Conservation (phyloP, 30 jellyfish, hydroid and myxozoan species). For the Hydractinia symbiolongicarpus region DNA sequence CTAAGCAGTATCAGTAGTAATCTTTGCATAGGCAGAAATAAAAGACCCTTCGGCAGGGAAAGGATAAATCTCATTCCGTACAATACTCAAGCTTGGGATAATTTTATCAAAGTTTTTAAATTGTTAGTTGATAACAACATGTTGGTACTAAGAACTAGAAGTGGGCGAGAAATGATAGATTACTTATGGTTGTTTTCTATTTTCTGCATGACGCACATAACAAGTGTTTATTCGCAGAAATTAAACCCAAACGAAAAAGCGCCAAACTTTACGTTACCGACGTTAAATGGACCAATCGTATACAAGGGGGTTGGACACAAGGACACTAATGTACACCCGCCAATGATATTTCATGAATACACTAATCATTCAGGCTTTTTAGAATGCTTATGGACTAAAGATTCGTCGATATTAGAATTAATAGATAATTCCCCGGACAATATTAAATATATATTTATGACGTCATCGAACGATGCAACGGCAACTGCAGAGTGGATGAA, state of each 20-base stretch:
- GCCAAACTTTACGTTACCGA: constrained; percentile 77
- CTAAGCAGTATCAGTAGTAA: too few relatives aligned
- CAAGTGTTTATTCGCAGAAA: constrained; percentile 3
- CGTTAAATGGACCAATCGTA: constrained; percentile 67
- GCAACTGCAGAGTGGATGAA: constrained; percentile 91
- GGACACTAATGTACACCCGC: constrained; percentile 69
- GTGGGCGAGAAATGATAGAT: too few relatives aligned
- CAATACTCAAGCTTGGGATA: too few relatives aligned
- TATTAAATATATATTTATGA: constrained; percentile 76
- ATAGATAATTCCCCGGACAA: constrained; percentile 78
- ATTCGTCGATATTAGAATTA: constrained; percentile 60
- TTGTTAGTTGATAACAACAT: too few relatives aligned
- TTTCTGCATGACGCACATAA: too few relatives aligned
- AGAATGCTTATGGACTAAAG: constrained; percentile 90
- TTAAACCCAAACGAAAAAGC: constrained; percentile 85
- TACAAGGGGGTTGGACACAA: constrained; percentile 64
- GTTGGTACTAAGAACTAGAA: too few relatives aligned
- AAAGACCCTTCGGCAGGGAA: too few relatives aligned
- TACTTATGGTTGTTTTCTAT: too few relatives aligned
- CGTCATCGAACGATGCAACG: constrained; percentile 66
- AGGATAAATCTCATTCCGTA: too few relatives aligned
- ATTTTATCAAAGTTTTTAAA: too few relatives aligned
- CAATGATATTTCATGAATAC: constrained; percentile 89
- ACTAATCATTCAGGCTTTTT: constrained; percentile 81
- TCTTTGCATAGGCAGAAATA: too few relatives aligned